Percentiles rank a stretch among this genome's conserved stretches.
Conservation (phyloP, 2,113 vertebrate species). For the Dryoscopus gambensis region DNA sequence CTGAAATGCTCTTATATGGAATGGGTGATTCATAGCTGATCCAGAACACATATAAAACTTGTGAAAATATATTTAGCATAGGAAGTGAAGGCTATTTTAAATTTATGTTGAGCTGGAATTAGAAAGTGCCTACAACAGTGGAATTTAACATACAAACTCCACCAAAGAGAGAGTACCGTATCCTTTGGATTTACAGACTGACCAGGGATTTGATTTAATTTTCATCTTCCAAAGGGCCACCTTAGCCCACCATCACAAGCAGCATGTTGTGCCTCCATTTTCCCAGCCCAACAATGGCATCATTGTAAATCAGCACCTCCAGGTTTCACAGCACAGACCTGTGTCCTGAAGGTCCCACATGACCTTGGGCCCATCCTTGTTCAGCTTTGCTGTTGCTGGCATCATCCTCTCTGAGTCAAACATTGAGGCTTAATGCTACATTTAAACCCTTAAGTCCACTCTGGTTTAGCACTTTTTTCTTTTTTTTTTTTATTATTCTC, state of each 20-base stretch:
- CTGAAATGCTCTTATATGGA: neutral
- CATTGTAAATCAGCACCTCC: neutral
- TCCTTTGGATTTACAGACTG: neutral
- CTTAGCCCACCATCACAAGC: neutral
- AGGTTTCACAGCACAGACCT: neutral
- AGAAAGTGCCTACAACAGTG: neutral
- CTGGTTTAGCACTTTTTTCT: neutral
- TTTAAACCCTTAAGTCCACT: neutral
- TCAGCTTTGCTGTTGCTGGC: neutral
- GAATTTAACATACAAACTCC: neutral
- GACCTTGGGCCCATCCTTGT: neutral
- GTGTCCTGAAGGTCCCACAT: neutral
- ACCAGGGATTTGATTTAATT: neutral
- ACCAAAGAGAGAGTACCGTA: accelerated
- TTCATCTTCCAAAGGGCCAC: neutral
- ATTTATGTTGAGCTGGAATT: conserved; percentile 18
- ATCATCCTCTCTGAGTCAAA: neutral
- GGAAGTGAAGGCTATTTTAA: conserved; percentile 14
- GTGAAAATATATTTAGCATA: neutral
- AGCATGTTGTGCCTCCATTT: neutral
- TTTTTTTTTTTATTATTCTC: neutral
- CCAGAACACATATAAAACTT: neutral
- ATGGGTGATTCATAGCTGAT: conserved; percentile 9
- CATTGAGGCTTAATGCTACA: neutral
- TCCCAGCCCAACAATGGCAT: neutral